Base-by-base conservation (phyloP, 2,888 invertebrate genomes). In the Muschampia staudingeri region DNA sequence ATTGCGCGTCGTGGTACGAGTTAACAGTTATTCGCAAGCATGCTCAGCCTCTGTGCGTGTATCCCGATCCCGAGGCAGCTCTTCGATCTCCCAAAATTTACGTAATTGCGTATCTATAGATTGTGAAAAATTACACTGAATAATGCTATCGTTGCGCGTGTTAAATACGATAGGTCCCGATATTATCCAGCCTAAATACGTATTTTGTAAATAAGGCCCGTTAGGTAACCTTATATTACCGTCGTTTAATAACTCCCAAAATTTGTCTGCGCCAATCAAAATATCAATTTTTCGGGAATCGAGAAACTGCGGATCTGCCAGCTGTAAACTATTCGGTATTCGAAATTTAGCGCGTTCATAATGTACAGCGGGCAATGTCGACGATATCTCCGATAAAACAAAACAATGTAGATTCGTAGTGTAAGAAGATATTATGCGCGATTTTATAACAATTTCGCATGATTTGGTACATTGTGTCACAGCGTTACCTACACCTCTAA, bases 11-110 rank as follows among this genome's bases (percentile, higher is more conserved):
- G 34, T 67, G 12, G 25, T 67, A 12, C 30, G 37, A 34, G n/a
- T n/a, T n/a, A 70, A 70, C 8, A 11, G n/a, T 40, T 70, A 16
- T n/a, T 70, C 70, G 40, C 70, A 40, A n/a, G 40, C 40, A 70
- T 40, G 70, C 40, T 70, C 70, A 16, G 6, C 70, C 30, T 70
- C 70, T 40, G 70, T 70, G 70, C 40, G 70, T 11, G 70, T 70
- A 9, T 70, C 40, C 16, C 34, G 16, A 70, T 19, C 40, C 70
- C 25, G 12, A n/a, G 70, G 70, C 12, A 52, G 25, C 56, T 85
- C 83, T 72, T 87, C 86, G 0, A 88, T 40, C 67, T 88, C 87
- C 88, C 87, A 88, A 56, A 87, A 87, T 34, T 70, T 75, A 5
- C 80, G 73, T 44, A 87, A 56, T 76, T 86, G 86, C 9, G 8